phyloP scores from a whole-genome alignment of 2,797 vertebrate species.

The Parambassis ranga region DNA sequence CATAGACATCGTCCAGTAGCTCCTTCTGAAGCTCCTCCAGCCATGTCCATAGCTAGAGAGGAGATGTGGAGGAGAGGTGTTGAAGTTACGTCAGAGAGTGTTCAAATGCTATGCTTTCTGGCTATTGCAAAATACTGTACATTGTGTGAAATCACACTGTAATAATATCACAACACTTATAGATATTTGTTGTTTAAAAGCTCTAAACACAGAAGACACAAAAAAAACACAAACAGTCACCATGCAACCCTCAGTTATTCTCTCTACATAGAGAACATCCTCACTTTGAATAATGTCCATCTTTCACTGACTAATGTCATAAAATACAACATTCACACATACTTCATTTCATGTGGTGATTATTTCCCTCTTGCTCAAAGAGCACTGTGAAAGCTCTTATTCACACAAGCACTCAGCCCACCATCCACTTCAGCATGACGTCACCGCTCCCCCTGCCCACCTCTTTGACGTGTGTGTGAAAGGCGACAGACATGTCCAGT shows the following conservation, averaged over 20 bases:
- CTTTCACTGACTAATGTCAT: background rate
- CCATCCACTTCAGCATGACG: slow-evolving; percentile 47
- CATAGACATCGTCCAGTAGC: slow-evolving; percentile 95
- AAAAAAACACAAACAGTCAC: background rate
- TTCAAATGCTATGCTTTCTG: background rate
- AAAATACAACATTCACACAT: slow-evolving; percentile 4
- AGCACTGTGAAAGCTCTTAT: slow-evolving; percentile 34
- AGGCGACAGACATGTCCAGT: slow-evolving; percentile 98
- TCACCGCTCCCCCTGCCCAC: slow-evolving; percentile 77
- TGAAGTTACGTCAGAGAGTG: background rate
- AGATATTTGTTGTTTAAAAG: background rate
- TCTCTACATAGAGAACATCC: background rate
- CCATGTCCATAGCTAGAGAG: slow-evolving; percentile 94
- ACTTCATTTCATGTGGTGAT: slow-evolving; percentile 22
- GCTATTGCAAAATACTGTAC: background rate
- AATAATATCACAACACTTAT: background rate
- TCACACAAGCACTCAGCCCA: slow-evolving; percentile 50
- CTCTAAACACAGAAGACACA: background rate
- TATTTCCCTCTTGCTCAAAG: slow-evolving; percentile 22
- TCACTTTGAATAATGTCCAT: background rate
- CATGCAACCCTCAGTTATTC: background rate
- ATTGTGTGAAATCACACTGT: background rate
- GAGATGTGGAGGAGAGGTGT: background rate
- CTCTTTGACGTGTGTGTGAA: slow-evolving; percentile 98
- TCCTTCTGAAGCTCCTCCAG: slow-evolving; percentile 98